Percentiles rank a stretch among this genome's conserved stretches.
Evolutionary conservation across 1,140 invertebrate species (phyloP).

Genomic region (Akabosia matsudoensis): DNA sequence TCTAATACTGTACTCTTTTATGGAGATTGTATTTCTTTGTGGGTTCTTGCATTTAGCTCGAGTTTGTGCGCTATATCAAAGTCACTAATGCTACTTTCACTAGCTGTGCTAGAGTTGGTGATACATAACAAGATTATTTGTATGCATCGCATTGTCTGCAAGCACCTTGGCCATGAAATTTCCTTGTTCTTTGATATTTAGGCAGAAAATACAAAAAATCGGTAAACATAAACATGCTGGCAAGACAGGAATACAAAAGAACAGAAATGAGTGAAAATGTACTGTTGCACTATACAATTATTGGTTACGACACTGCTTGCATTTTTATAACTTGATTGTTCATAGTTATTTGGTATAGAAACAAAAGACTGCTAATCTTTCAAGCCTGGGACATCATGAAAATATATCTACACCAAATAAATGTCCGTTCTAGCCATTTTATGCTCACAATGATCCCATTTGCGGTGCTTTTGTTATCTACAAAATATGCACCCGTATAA

Average conservation of each 20-base stretch:
- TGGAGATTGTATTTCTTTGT: too few relatives aligned
- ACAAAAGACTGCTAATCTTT: neutral
- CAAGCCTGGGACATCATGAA: neutral
- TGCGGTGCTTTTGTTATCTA: neutral
- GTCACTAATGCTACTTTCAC: neutral
- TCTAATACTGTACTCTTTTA: too few relatives aligned
- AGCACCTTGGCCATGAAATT: conserved; percentile 16
- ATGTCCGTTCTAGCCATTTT: neutral
- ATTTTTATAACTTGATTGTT: neutral
- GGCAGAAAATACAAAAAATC: neutral
- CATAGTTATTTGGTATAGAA: neutral
- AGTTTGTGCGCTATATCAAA: neutral
- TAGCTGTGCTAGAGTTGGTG: neutral
- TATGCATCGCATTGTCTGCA: conserved; percentile 2
- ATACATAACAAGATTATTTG: conserved; percentile 13
- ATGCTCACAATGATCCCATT: neutral
- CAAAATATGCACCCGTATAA: too few relatives aligned
- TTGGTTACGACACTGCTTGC: neutral
- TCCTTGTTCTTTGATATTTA: neutral
- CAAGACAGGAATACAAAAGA: neutral
- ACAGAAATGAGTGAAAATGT: neutral
- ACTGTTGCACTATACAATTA: neutral
- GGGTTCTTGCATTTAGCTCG: too few relatives aligned
- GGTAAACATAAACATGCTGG: neutral
- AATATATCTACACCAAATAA: neutral